Evolutionary conservation across 2,888 invertebrate species (phyloP).

Genomic region (Cerceris rybyensis): DNA sequence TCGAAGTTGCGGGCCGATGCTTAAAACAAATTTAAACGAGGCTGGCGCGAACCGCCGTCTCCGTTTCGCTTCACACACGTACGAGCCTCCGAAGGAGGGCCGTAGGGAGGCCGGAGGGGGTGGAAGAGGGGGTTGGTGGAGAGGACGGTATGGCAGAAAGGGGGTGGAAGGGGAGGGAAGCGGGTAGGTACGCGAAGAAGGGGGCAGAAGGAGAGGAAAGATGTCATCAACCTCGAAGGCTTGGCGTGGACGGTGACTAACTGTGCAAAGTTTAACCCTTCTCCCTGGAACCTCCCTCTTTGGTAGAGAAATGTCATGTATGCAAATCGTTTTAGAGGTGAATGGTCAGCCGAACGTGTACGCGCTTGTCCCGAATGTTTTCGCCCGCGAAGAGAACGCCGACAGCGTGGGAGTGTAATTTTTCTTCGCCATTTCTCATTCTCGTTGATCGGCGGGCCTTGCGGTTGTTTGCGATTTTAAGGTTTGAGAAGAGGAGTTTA

Average conservation of each 20-base stretch:
- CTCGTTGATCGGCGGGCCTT: too few relatives aligned
- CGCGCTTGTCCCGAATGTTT: constrained; percentile 7
- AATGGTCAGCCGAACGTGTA: constrained; percentile 47
- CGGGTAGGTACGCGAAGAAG: constrained; percentile 44
- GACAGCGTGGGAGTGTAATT: neutral
- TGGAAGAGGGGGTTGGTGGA: constrained; percentile 3
- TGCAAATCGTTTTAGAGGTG: constrained; percentile 59
- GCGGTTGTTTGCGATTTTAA: too few relatives aligned
- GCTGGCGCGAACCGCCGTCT: constrained; percentile 45
- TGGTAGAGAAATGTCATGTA: constrained; percentile 61
- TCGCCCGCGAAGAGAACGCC: constrained; percentile 22
- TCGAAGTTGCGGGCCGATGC: constrained; percentile 40
- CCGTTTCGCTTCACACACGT: constrained; percentile 48
- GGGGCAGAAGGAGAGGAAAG: constrained; percentile 59
- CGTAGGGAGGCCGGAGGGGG: neutral
- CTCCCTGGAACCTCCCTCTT: constrained; percentile 56
- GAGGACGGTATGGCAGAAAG: too few relatives aligned
- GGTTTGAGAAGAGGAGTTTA: too few relatives aligned
- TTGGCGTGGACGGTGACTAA: constrained; percentile 66
- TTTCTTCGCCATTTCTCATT: too few relatives aligned
- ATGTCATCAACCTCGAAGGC: constrained; percentile 69
- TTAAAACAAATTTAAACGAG: constrained; percentile 64
- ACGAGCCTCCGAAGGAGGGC: constrained; percentile 14
- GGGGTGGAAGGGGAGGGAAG: constrained; percentile 22
- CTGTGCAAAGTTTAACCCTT: constrained; percentile 71